Base-by-base conservation (phyloP, 1,140 invertebrate species). In the Heterodera carotae region DNA sequence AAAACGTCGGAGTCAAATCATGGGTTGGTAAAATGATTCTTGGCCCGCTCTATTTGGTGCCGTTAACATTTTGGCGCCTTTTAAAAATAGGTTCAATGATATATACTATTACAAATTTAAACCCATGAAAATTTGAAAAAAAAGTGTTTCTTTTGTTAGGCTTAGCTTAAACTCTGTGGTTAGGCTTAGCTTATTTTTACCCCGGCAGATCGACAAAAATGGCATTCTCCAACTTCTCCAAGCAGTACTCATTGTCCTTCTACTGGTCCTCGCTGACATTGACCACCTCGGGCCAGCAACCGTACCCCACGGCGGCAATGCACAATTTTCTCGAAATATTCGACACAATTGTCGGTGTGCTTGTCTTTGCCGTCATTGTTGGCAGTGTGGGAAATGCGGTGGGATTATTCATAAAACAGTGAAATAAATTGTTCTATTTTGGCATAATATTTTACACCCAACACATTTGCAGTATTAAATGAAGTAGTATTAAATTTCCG, bases 241-340 rank as follows among this genome's bases (percentile, higher is more conserved):
- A 82, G 59, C 81, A 88, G 79, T 90, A 89, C 81, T 83, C 89
- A 7, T 93, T 93, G 86, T 94, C 93, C 88, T 96, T 96, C 89
- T 97, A 97, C 88, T 97, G 95, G 95, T 96, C 94, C 0, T 96
- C 94, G 0, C 89, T 97, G 76, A 96, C 94, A 0, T 89, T 97
- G 68, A 97, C 95, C 0, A 97, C 95, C 0, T 96, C 97, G 68
- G 94, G 94, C 56, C 89, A 88, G 60, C 83, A 84, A 73, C 60
- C 88, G 77, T 83, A 75, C 25, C 83, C 84, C 34, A 80, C 81
- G 7, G 78, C 36, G 36, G 67, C 66, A 18, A 66, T 74, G 68
- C 81, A 77, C 64, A 83, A 83, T 48, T 72, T 83, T 56, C 64
- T 83, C 84, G 93, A 94, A 12, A 93, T 94, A 0, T 91, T 92